A percentile compares a stretch with the other conserved stretches of the same genome.
phyloP scores from a whole-genome alignment of 2,888 invertebrate genomes.

The Andrena haemorrhoa region DNA sequence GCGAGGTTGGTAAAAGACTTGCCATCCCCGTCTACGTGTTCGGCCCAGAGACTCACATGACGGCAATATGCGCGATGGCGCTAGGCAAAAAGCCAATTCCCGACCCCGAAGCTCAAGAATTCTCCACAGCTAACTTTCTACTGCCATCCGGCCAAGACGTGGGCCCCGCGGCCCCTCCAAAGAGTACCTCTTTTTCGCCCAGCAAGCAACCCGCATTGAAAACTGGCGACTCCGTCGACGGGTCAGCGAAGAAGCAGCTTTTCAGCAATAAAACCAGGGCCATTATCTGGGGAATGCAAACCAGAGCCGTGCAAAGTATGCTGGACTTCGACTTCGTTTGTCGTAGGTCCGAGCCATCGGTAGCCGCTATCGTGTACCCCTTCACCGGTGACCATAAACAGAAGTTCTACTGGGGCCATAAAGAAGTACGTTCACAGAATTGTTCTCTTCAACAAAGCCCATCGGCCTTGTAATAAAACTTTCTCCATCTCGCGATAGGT shows the following conservation, averaged over 20 bases:
- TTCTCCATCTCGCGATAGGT: conserved; percentile 66
- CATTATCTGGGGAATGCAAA: conserved; percentile 99
- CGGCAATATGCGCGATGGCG: conserved; percentile 99
- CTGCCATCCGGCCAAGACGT: conserved; percentile 91
- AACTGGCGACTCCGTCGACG: conserved; percentile 75
- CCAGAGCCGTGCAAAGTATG: conserved; percentile 98
- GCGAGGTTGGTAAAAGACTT: conserved; percentile 86
- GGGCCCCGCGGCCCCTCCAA: conserved; percentile 74
- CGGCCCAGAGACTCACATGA: conserved; percentile 99
- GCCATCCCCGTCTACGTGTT: conserved; percentile 98
- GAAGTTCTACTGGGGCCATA: conserved; percentile 99
- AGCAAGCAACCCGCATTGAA: conserved; percentile 63
- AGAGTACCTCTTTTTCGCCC: conserved; percentile 53
- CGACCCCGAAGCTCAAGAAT: conserved; percentile 88
- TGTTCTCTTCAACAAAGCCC: neutral
- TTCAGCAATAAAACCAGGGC: conserved; percentile 95
- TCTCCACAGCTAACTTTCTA: conserved; percentile 95
- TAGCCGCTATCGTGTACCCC: conserved; percentile 99
- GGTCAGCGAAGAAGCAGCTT: conserved; percentile 86
- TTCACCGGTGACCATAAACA: conserved; percentile 99
- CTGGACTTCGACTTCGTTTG: conserved; percentile 98
- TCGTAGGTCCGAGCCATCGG: conserved; percentile 94
- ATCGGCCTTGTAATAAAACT: neutral
- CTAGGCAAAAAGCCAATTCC: conserved; percentile 95
- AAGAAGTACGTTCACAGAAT: conserved; percentile 89